Evolutionary conservation across 2,113 vertebrate genomes (phyloP), one percentile per base, ranked within the genome.

Genomic region (Ptilorrhoa leucosticta): DNA sequence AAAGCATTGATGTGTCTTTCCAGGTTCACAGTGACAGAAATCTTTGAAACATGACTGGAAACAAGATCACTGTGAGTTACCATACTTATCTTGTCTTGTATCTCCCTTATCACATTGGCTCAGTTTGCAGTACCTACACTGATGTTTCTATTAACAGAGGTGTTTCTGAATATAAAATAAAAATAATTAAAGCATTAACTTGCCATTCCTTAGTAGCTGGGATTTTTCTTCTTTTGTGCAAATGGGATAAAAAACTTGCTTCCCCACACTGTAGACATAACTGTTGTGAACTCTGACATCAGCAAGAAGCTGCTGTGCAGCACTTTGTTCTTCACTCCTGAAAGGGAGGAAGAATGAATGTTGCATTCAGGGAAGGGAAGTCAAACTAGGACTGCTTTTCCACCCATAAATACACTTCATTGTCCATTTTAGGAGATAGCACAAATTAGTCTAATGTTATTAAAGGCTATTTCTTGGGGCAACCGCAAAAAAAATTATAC

Each of bases 261-360:
- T 69, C 3, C 0, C 5, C 4, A 16, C 7, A 39, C 33, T 56
- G 35, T 23, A 75, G 61, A 50, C 14, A 3, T 19, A 40, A 18
- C 5, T 1, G 0, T 9, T 47, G 24, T 47, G 27, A 77, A 45
- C 40, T n/a, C 19, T 4, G 7, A 69, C 23, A 23, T 9, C 27
- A 79, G 27, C 24, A 64, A 73, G 60, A 16, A 84, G 13, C 24
- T 63, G 13, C 64, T 15, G 8, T 13, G 15, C 17, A 64, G 27
- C 10, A 33, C 33, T 72, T n/a, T 21, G 31, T 24, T 81, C 58
- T 82, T 85, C 33, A 8, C 9, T 77, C 47, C n/a, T 70, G 42
- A 42, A 35, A 70, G 33, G n/a, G 39, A 93, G 6, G 26, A 80
- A 54, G 31, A 64, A 56, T 15, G 13, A 71, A 26, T 6, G 1